Conservation (phyloP, 2,797 vertebrate species). For the Allobates femoralis region DNA sequence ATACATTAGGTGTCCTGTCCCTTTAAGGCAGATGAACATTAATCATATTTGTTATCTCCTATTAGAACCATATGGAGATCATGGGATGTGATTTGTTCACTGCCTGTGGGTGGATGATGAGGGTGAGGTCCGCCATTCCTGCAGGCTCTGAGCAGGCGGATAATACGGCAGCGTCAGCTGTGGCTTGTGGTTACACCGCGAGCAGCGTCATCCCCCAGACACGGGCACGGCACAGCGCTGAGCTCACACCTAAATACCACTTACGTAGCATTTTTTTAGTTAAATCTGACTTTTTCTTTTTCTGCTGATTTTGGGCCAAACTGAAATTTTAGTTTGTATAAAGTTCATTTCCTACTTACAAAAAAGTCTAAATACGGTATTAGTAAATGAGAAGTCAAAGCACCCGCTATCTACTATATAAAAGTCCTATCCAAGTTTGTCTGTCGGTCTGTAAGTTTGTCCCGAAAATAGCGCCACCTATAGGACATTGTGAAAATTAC, state of each 20-base stretch:
- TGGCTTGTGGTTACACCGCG: slow-evolving; percentile 34
- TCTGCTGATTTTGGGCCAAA: slow-evolving; percentile 21
- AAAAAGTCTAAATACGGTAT: too few species aligned
- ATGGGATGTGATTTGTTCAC: background rate
- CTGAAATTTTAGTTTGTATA: background rate
- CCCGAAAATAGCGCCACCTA: too few species aligned
- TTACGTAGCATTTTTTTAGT: background rate
- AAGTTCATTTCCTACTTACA: background rate
- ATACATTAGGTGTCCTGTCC: background rate
- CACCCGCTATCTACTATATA: too few species aligned
- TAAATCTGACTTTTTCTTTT: background rate
- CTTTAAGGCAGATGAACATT: background rate
- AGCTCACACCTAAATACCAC: background rate
- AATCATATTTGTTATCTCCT: background rate
- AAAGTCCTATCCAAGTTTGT: too few species aligned
- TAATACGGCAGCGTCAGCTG: background rate
- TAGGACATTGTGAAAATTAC: too few species aligned
- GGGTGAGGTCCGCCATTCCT: background rate
- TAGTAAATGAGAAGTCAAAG: too few species aligned
- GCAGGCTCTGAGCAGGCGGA: too few species aligned
- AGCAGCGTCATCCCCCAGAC: background rate
- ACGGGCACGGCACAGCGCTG: background rate
- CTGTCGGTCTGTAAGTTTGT: too few species aligned
- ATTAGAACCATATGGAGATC: background rate
- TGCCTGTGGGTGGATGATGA: background rate